Percentiles rank a stretch among this genome's conserved stretches.
phyloP scores from a whole-genome alignment of 2,888 invertebrate genomes.

The Nesidiocoris tenuis region DNA sequence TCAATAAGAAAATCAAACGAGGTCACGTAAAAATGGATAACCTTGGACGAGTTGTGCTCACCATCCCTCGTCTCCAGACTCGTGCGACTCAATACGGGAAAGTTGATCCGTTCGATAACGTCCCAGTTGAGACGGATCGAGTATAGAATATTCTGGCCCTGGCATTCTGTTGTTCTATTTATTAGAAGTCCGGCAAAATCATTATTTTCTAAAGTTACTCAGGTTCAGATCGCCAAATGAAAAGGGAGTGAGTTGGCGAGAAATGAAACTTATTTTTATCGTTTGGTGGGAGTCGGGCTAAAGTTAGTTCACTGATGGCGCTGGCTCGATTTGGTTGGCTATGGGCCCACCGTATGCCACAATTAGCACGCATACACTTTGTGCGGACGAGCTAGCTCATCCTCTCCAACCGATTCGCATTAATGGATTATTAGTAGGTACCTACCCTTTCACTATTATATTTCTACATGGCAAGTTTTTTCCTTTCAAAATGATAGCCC shows the following conservation, averaged over 20 bases:
- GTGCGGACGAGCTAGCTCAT: constrained; percentile 11
- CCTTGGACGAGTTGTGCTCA: constrained; percentile 8
- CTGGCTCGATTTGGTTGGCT: constrained; percentile 41
- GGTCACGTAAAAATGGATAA: constrained; percentile 8
- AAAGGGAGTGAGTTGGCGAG: constrained; percentile 41
- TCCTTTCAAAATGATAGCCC: too few species aligned
- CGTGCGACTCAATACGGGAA: too few species aligned
- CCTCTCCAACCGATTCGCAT: neutral
- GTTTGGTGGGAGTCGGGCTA: constrained; percentile 34
- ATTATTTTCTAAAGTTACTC: constrained; percentile 17
- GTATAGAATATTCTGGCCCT: too few species aligned
- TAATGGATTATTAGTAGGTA: neutral
- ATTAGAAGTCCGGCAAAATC: too few species aligned
- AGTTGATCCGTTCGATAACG: too few species aligned
- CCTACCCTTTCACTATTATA: too few species aligned
- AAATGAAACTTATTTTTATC: constrained; percentile 42
- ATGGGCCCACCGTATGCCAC: constrained; percentile 35
- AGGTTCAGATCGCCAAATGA: constrained; percentile 27
- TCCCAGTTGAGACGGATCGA: too few species aligned
- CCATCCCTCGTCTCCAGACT: neutral
- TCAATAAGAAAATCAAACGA: neutral
- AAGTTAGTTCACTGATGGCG: constrained; percentile 42
- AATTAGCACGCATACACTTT: constrained; percentile 42
- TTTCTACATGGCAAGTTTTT: too few species aligned
- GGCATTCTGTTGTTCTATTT: too few species aligned